Percentiles rank a stretch among this genome's conserved stretches.
Conservation (phyloP, 2,113 vertebrate genomes). For the Neolamprologus caudopunctatus region DNA sequence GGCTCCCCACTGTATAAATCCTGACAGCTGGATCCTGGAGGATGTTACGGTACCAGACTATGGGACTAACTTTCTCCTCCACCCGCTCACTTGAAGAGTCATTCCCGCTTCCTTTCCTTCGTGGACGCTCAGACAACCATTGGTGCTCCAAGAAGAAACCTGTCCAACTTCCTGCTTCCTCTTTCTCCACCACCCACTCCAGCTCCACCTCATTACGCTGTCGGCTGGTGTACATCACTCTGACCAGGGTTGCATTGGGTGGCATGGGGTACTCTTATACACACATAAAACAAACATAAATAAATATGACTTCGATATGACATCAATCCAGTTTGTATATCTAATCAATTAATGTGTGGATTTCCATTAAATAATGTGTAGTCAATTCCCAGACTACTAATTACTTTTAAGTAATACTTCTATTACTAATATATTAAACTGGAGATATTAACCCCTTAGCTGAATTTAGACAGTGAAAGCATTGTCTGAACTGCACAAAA, state of each 20-base stretch:
- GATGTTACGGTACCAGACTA: slow-evolving; percentile 72
- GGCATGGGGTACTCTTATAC: slow-evolving; percentile 77
- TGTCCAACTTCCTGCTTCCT: slow-evolving; percentile 59
- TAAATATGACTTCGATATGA: background rate
- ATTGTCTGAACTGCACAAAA: background rate
- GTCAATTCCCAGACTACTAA: background rate
- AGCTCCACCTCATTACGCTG: slow-evolving; percentile 79
- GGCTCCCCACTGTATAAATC: slow-evolving; percentile 64
- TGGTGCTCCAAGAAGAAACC: slow-evolving; percentile 80
- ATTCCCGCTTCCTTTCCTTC: background rate
- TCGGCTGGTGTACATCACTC: slow-evolving; percentile 67
- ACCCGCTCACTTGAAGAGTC: background rate
- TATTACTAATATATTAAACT: background rate
- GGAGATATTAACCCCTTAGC: background rate
- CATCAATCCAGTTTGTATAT: background rate
- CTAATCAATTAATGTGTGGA: background rate
- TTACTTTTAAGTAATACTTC: background rate
- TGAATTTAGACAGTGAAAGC: background rate
- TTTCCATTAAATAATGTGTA: background rate
- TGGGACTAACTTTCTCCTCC: background rate
- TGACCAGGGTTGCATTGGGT: slow-evolving; percentile 82
- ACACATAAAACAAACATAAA: background rate
- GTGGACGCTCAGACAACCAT: slow-evolving; percentile 39
- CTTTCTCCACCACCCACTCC: slow-evolving; percentile 72
- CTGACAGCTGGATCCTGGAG: slow-evolving; percentile 72